Base-by-base conservation (phyloP, 1,140 invertebrate genomes). In the Pseudoatta argentina region DNA sequence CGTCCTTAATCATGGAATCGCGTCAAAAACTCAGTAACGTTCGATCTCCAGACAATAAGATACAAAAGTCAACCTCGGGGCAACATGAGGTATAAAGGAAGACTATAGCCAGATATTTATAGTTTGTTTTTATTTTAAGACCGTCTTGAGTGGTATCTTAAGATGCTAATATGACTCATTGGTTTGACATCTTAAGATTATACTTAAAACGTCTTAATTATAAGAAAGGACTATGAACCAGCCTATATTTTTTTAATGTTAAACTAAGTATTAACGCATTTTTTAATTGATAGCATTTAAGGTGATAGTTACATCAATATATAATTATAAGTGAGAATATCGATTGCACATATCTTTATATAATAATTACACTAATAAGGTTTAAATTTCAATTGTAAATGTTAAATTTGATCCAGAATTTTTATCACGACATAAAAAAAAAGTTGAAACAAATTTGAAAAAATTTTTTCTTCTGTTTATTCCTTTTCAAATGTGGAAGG, bases 331-430 rank as follows among this genome's bases (percentile, higher is more conserved):
- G 4, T 7, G 30, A 81, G n/a, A 69, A 57, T 81, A 4, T 57
- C 30, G 2, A 57, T 51, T 78, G 24, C 5, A 64, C n/a, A 44
- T 55, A 55, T 18, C n/a, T 7, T 30, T 79, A 30, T n/a, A 39
- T 34, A 53, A 53, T 39, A 21, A 66, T 66, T 79, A 39, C 12
- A 69, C 57, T 79, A 69, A 57, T 27, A 57, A 81, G 53, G 55
- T n/a, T 69, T 39, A 24, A 81, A 55, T 81, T 79, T 67, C 3
- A 67, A 53, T 67, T 67, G 27, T 79, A 53, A 79, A 79, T 79
- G 63, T 57, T 44, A 10, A 30, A 66, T 51, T 64, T 67, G 24
- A 51, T 55, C 18, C 14, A 24, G 55, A 53, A 16, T 53, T 44
- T 64, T 30, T 63, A 48, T 63, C 63, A 16, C 12, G 39, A 73